Evolutionary conservation across 1,140 invertebrate genomes (phyloP), one percentile per base, ranked within the genome.

Genomic region (Pemphigus obesinymphae): DNA sequence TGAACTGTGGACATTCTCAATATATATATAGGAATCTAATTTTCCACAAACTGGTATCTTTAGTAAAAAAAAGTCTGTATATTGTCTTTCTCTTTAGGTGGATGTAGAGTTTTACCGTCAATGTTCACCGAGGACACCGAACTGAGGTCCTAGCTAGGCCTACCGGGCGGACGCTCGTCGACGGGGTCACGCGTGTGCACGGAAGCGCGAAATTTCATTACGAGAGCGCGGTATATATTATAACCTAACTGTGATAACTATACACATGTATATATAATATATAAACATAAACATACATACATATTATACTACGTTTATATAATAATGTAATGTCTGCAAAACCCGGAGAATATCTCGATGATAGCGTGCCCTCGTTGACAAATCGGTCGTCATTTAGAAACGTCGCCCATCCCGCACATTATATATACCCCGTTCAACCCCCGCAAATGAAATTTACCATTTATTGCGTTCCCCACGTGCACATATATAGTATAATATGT

Each of bases 311-410:
- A 63, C 26, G 8, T 13, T 58, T 13, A 58, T 61, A 63, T 61
- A 10, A 26, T 70, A 48, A 23, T 50, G n/a, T 50, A 48, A 50
- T 31, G 70, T 50, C 70, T 8, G 45, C 26, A 10, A 72, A 72
- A 48, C 3, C 26, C 70, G 45, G 26, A 6, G 3, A 45, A 17
- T 48, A 29, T 29, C 10, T 40, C 40, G 15, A 45, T 13, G 43
- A 72, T 72, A 72, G 23, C 6, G 43, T 48, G 15, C 45, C 23
- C 43, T 20, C 70, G 8, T 37, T 80, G 76, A 80, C 76, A 63
- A 63, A 80, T 80, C 76, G 76, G 55, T 45, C 34, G 55, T 61
- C 76, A 29, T 80, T 63, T 63, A 45, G 55, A 31, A 45, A 61
- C 76, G 37, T 80, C 15, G 53, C 53, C 20, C 75, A 2, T 78